Percentiles rank a stretch among this genome's conserved stretches.
phyloP scores from a whole-genome alignment of 2,888 invertebrate species.

The Habroteleia sp. region DNA sequence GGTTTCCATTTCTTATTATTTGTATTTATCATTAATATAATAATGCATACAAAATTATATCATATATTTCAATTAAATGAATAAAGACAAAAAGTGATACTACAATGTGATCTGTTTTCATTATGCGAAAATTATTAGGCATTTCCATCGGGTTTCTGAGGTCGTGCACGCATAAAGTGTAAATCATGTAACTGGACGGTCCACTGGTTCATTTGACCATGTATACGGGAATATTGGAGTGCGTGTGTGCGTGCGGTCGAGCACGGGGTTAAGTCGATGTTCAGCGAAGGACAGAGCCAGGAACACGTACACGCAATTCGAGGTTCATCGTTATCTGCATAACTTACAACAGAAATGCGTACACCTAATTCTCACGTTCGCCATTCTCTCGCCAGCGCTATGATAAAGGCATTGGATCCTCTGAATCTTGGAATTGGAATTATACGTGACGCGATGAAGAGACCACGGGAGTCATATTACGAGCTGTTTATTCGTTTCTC shows the following conservation, averaged over 20 bases:
- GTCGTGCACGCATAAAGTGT: slow-evolving; percentile 3
- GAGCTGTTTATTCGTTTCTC: slow-evolving; percentile 42
- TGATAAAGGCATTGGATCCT: slow-evolving; percentile 46
- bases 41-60: too few relatives aligned
- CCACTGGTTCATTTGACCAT: neutral
- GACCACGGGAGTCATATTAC: slow-evolving; percentile 29
- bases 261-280: slow-evolving; percentile 53
- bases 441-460: slow-evolving; percentile 53
- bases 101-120: slow-evolving; percentile 41
- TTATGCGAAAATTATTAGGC: slow-evolving; percentile 37
- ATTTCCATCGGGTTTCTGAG: slow-evolving; percentile 1
- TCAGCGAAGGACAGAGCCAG: slow-evolving; percentile 32
- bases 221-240: neutral
- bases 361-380: slow-evolving; percentile 53
- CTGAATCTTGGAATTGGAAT: slow-evolving; percentile 60
- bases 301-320: slow-evolving; percentile 70
- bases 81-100: slow-evolving; percentile 27
- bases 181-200: slow-evolving; percentile 62
- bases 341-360: slow-evolving; percentile 68
- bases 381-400: slow-evolving; percentile 25
- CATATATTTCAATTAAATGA: too few relatives aligned
- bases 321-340: slow-evolving; percentile 71
- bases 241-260: slow-evolving; percentile 18
- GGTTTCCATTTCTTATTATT: too few relatives aligned
- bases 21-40: too few relatives aligned